Percentiles rank a stretch among this genome's conserved stretches.
Evolutionary conservation across 2,888 invertebrate genomes (phyloP).

Genomic region (Liodrosophila aerea): DNA sequence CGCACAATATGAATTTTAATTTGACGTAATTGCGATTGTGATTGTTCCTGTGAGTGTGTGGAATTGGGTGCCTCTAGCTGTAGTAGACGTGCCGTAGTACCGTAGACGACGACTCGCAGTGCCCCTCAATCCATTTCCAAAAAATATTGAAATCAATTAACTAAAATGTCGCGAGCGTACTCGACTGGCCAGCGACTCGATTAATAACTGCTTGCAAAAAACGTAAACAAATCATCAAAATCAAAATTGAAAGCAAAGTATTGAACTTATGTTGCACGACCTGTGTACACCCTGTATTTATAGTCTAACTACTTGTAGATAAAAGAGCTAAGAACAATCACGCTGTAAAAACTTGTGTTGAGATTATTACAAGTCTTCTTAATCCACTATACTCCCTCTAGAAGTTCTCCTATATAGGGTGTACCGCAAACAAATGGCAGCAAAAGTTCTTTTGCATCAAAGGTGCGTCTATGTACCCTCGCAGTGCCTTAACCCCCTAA

Average conservation of each 20-base stretch:
- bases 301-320: no score
- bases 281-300: background rate
- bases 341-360: no score
- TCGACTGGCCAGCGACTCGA: slow-evolving; percentile 53
- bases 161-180: slow-evolving; percentile 66
- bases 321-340: no score
- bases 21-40: slow-evolving; percentile 61
- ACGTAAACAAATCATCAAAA: slow-evolving; percentile 37
- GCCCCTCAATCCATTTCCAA: background rate
- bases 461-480: slow-evolving; percentile 35
- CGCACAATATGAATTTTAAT: slow-evolving; percentile 67
- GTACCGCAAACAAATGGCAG: slow-evolving; percentile 20
- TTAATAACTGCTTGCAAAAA: slow-evolving; percentile 58
- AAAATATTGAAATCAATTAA: slow-evolving; percentile 72
- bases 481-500: no score
- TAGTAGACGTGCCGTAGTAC: slow-evolving; percentile 4
- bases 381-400: background rate
- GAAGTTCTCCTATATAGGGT: background rate
- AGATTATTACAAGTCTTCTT: no score
- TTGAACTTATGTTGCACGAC: background rate
- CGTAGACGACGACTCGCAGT: background rate
- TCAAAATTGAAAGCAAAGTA: slow-evolving; percentile 41
- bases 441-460: slow-evolving; percentile 42
- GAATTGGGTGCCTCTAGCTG: background rate
- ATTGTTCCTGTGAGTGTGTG: no score